Conservation (phyloP, 2,888 invertebrate species). For the Xiphydria camelus region DNA sequence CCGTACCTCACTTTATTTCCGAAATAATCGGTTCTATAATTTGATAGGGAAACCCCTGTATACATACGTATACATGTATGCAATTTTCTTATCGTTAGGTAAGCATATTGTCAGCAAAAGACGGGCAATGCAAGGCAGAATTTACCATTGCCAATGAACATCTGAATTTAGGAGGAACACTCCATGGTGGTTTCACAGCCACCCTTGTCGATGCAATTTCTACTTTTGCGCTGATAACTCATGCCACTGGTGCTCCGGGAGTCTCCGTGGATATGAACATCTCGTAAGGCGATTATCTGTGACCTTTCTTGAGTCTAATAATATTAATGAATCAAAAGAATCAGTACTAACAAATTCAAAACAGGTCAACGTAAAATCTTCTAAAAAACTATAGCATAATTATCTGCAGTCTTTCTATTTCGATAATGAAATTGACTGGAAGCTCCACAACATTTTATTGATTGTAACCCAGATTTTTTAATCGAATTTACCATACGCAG, state of each 20-base stretch:
- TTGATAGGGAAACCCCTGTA: too few species aligned
- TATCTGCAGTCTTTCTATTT: too few species aligned
- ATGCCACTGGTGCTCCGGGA: slow-evolving; percentile 68
- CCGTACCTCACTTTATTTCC: too few species aligned
- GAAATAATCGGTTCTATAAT: too few species aligned
- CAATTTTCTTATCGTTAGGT: slow-evolving; percentile 43
- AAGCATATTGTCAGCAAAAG: slow-evolving; percentile 62
- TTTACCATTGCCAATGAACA: slow-evolving; percentile 75
- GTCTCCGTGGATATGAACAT: slow-evolving; percentile 84
- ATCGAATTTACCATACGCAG: too few species aligned
- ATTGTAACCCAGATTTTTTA: too few species aligned
- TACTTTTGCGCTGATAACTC: slow-evolving; percentile 75
- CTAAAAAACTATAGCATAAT: too few species aligned
- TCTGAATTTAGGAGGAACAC: slow-evolving; percentile 71
- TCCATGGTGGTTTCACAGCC: slow-evolving; percentile 87
- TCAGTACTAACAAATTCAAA: slow-evolving; percentile 7
- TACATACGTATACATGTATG: slow-evolving; percentile 5
- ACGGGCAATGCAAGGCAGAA: slow-evolving; percentile 76
- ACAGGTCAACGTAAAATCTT: slow-evolving; percentile 12
- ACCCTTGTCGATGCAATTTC: slow-evolving; percentile 79
- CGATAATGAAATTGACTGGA: too few species aligned
- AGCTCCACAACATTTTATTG: too few species aligned
- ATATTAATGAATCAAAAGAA: too few species aligned
- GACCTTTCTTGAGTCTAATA: neutral
- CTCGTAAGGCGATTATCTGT: slow-evolving; percentile 62